These are phyloP conservation scores for Cephus pulcher DNA, from an alignment of 2,888 invertebrate species.

Conservation along the genomic window DNA sequence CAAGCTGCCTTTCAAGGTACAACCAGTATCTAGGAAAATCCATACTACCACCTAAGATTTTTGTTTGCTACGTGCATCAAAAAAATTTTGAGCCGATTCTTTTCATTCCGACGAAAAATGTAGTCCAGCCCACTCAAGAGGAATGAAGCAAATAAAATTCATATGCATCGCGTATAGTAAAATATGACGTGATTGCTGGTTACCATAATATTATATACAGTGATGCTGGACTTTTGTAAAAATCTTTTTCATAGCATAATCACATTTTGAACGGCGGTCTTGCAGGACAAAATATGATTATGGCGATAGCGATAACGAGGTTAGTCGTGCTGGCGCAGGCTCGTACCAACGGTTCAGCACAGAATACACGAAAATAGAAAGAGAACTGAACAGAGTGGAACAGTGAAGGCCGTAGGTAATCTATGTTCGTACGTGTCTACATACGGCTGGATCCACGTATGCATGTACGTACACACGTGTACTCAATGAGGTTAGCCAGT, in stretches of 20 bases:
- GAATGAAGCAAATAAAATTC: neutral
- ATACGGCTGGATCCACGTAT: neutral
- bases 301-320: constrained; percentile 52
- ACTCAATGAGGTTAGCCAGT: neutral
- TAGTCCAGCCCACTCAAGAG: neutral
- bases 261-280: constrained; percentile 41
- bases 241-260: constrained; percentile 36
- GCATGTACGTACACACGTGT: neutral
- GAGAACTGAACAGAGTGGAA: neutral
- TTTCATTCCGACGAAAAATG: neutral
- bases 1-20: neutral
- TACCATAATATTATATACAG: neutral
- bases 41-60: neutral
- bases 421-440: neutral
- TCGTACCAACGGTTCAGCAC: neutral
- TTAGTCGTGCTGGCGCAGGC: constrained; percentile 47
- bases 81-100: neutral
- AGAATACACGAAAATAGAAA: neutral
- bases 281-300: constrained; percentile 54
- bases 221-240: neutral
- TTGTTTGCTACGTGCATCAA: neutral
- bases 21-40: neutral
- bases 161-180: neutral
- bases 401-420: neutral
- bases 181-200: neutral